A percentile compares a stretch with the other conserved stretches of the same genome.
These are phyloP conservation scores for Arge pagana DNA, from an alignment of 2,888 invertebrate genomes.

Conservation along the genomic window DNA sequence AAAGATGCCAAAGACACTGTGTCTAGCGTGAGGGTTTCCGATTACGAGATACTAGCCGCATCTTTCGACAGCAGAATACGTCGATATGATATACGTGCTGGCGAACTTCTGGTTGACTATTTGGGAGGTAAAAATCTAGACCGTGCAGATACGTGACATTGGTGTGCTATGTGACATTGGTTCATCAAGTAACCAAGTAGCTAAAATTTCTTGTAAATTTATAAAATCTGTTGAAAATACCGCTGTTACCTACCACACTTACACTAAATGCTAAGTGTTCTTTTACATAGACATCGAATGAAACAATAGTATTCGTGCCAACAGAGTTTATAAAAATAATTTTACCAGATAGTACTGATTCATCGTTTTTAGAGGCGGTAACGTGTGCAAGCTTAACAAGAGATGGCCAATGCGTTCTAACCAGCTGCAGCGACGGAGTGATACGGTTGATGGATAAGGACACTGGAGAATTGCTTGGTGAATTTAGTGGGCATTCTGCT, in stretches of 20 bases:
- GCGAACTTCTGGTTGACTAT: slow-evolving; percentile 81
- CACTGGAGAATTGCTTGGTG: slow-evolving; percentile 75
- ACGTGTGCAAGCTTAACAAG: slow-evolving; percentile 84
- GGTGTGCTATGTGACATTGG: too few species aligned
- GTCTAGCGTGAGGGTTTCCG: slow-evolving; percentile 77
- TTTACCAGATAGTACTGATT: neutral
- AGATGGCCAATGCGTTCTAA: slow-evolving; percentile 90
- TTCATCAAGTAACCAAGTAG: neutral
- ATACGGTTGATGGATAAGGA: slow-evolving; percentile 88
- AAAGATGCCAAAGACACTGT: slow-evolving; percentile 94
- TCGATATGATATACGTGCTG: slow-evolving; percentile 89
- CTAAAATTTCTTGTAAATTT: neutral
- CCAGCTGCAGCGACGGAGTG: slow-evolving; percentile 81
- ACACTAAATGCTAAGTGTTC: too few species aligned
- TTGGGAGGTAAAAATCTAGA: slow-evolving; percentile 79
- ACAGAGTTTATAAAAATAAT: too few species aligned
- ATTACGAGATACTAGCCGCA: slow-evolving; percentile 87
- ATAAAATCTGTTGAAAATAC: too few species aligned
- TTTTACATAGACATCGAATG: too few species aligned
- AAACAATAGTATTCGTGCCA: too few species aligned
- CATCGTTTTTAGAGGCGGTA: slow-evolving; percentile 66
- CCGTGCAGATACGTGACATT: too few species aligned
- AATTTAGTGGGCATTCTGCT: slow-evolving; percentile 82
- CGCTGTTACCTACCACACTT: too few species aligned
- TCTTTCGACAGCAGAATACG: slow-evolving; percentile 89